Base-by-base conservation (phyloP, 1,140 invertebrate genomes). In the Panagrolaimus sp. region DNA sequence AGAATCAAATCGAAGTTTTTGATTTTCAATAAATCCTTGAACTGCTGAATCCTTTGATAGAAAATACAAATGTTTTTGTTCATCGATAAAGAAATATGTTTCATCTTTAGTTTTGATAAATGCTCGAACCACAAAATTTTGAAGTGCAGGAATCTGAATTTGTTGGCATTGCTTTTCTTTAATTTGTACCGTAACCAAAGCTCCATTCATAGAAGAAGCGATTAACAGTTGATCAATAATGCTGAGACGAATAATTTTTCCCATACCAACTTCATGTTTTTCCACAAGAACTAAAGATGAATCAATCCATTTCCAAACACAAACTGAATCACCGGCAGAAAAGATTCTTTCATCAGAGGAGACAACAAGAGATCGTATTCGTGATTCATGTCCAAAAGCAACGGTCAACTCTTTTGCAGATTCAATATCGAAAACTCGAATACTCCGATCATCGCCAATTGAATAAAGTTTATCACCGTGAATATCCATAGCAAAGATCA, bases 241-340 rank as follows among this genome's bases (percentile, higher is more conserved):
- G 4, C 10, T 28, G 15, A 58, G 21, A 28, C 10, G 21, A 21
- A 58, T 21, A 28, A 58, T 28, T 14, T 58, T 58, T 1, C 52
- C 52, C 0, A 28, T 58, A 1, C 21, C 17, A 28, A 21, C 28
- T 58, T 58, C 52, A 58, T 58, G 28, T 4, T 58, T n/a, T 12
- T 58, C 21, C 10, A 58, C 21, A 9, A 58, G 52, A 0, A n/a
- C 9, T 15, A 48, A n/a, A 28, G 52, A 17, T 1, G 26, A 12
- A 28, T 21, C 21, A 58, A 26, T 28, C 21, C 12, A 58, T 12
- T 17, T 58, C 52, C 52, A 58, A 58, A 58, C n/a, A 12, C 15
- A n/a, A 28, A 28, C 17, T 58, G 52, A n/a, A 58, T 58, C 52
- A 28, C 52, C 52, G 17, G 52, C 52, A 21, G 52, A n/a, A 28